phyloP scores from a whole-genome alignment of 2,888 invertebrate genomes.

The Drosophila picticornis region DNA sequence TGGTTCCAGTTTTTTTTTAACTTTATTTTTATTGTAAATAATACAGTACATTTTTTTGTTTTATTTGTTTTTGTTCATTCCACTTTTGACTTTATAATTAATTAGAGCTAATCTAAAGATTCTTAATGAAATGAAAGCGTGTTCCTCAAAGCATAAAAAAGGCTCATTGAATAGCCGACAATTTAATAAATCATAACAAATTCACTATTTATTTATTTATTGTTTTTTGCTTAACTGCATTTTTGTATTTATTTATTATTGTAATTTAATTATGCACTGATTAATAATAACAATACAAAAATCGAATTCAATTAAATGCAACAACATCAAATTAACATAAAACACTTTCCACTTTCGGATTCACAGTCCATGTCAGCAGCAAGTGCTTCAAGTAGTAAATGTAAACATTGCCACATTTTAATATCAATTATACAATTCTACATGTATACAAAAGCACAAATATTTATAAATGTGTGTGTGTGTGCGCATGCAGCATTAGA shows the following conservation, averaged over 20 bases:
- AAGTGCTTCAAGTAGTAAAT: conserved; percentile 24
- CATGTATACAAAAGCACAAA: background rate
- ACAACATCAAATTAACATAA: conserved; percentile 18
- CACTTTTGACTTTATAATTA: background rate
- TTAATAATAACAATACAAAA: background rate
- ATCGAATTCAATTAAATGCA: background rate
- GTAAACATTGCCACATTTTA: conserved; percentile 32
- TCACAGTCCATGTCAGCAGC: conserved; percentile 2
- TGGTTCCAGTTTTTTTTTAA: background rate
- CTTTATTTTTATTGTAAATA: background rate
- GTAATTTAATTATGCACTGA: background rate
- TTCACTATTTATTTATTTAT: background rate
- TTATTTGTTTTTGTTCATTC: background rate
- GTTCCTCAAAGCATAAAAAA: background rate
- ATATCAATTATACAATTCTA: conserved; percentile 43
- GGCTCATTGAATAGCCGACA: background rate
- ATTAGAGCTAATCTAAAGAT: background rate
- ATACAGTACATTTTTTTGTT: background rate
- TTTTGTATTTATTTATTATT: background rate
- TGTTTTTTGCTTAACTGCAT: background rate
- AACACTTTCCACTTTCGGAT: background rate
- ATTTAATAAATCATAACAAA: background rate
- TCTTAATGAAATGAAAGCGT: background rate
- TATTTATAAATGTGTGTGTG: background rate
- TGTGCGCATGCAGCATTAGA: background rate